Percentiles rank a stretch among this genome's conserved stretches.
Evolutionary conservation across 2,113 vertebrate genomes (phyloP).

Genomic region (Amblyopsis rosae): DNA sequence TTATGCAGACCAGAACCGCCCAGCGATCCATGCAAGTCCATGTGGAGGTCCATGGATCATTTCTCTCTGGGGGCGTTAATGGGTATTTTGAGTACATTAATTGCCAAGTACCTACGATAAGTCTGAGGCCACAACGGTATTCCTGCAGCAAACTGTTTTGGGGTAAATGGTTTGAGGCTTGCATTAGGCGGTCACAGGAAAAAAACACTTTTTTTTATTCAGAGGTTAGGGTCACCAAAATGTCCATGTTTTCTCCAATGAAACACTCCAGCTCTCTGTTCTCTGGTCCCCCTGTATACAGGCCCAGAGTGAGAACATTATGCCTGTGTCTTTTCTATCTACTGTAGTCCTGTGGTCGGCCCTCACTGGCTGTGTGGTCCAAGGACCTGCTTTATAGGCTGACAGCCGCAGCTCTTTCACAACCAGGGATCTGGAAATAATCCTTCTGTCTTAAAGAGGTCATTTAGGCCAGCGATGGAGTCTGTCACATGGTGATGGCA

Average conservation of each 20-base stretch:
- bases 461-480: conserved; percentile 69
- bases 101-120: too few relatives aligned
- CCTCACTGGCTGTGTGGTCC: conserved; percentile 72
- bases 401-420: conserved; percentile 73
- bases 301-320: neutral
- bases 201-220: conserved; percentile 25
- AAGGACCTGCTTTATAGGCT: conserved; percentile 70
- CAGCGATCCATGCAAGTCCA: too few relatives aligned
- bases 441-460: conserved; percentile 74
- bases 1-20: too few relatives aligned
- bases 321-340: conserved; percentile 49
- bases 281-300: too few relatives aligned
- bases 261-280: too few relatives aligned
- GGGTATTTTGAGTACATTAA: too few relatives aligned
- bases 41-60: too few relatives aligned
- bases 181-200: conserved; percentile 43
- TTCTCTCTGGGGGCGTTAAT: too few relatives aligned
- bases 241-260: conserved; percentile 40
- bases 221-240: conserved; percentile 16
- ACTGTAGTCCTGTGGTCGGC: conserved; percentile 53
- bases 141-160: too few relatives aligned
- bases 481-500: conserved; percentile 52
- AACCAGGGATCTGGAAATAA: conserved; percentile 76
- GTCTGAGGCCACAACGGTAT: too few relatives aligned
- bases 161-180: conserved; percentile 44